Evolutionary conservation across 2,113 vertebrate species (phyloP).

Genomic region (Oncorhynchus clarkii): DNA sequence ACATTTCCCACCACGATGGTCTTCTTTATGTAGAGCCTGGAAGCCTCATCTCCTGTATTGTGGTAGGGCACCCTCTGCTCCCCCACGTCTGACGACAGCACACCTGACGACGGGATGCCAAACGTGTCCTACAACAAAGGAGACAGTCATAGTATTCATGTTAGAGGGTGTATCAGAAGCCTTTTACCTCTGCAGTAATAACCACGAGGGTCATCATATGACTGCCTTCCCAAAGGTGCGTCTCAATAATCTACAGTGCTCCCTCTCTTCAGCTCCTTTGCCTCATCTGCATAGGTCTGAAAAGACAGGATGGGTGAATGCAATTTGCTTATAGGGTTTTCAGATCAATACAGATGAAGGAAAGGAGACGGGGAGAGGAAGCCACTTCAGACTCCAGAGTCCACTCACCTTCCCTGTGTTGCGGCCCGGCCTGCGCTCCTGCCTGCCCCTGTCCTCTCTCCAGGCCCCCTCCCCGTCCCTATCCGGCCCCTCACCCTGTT

Average conservation of each 20-base stretch:
- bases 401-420: slow-evolving; percentile 78
- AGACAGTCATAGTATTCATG: background rate
- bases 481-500: slow-evolving; percentile 84
- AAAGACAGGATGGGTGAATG: too few relatives aligned
- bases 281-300: background rate
- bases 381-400: too few relatives aligned
- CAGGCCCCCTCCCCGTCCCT: slow-evolving; percentile 65
- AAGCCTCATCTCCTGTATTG: slow-evolving; percentile 83
- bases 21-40: slow-evolving; percentile 94
- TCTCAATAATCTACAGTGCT: background rate
- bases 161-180: too few relatives aligned
- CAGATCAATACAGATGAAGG: background rate
- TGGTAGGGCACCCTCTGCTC: slow-evolving; percentile 81
- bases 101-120: slow-evolving; percentile 70
- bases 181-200: background rate
- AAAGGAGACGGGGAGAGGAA: too few relatives aligned
- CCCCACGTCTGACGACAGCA: slow-evolving; percentile 69
- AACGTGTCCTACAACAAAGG: slow-evolving; percentile 79
- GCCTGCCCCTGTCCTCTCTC: slow-evolving; percentile 73
- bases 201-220: background rate
- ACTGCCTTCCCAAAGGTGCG: background rate
- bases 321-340: background rate
- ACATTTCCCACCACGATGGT: slow-evolving; percentile 98
- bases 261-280: too few relatives aligned
- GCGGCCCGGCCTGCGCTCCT: slow-evolving; percentile 80